These are phyloP conservation scores for Meiosimyza platycephala DNA, from an alignment of 2,888 invertebrate genomes.

Conservation along the genomic window DNA sequence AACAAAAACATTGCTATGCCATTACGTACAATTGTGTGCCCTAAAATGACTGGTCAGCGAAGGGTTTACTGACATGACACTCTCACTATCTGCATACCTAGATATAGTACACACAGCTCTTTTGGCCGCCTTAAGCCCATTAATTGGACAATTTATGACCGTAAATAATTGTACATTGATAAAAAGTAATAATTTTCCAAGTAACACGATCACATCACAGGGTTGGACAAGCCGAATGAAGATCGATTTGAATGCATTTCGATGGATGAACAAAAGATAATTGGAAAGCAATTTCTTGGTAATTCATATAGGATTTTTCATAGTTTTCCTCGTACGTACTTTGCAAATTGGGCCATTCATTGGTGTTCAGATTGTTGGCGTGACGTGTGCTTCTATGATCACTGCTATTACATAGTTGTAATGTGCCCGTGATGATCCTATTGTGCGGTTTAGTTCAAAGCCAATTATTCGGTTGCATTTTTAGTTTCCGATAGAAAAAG, in stretches of 20 bases:
- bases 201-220: slow-evolving; percentile 43
- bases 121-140: slow-evolving; percentile 48
- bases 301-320: slow-evolving; percentile 25
- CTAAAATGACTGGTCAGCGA: neutral
- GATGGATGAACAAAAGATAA: slow-evolving; percentile 42
- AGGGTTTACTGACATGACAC: too few species aligned
- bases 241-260: slow-evolving; percentile 8
- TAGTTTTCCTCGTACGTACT: too few species aligned
- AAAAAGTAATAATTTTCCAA: slow-evolving; percentile 50
- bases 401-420: neutral
- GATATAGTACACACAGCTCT: neutral
- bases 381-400: neutral
- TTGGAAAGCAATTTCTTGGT: slow-evolving; percentile 55
- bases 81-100: too few species aligned
- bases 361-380: slow-evolving; percentile 34
- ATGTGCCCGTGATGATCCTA: neutral
- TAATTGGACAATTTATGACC: slow-evolving; percentile 58
- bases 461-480: neutral
- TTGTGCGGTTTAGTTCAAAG: slow-evolving; percentile 27
- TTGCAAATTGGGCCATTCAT: slow-evolving; percentile 42
- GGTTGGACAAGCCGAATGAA: neutral
- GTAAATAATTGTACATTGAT: slow-evolving; percentile 55
- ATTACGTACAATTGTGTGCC: slow-evolving; percentile 20
- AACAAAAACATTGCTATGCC: slow-evolving; percentile 37
- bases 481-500: slow-evolving; percentile 4